phyloP scores from a whole-genome alignment of 2,113 vertebrate species.

The Regulus satrapa region DNA sequence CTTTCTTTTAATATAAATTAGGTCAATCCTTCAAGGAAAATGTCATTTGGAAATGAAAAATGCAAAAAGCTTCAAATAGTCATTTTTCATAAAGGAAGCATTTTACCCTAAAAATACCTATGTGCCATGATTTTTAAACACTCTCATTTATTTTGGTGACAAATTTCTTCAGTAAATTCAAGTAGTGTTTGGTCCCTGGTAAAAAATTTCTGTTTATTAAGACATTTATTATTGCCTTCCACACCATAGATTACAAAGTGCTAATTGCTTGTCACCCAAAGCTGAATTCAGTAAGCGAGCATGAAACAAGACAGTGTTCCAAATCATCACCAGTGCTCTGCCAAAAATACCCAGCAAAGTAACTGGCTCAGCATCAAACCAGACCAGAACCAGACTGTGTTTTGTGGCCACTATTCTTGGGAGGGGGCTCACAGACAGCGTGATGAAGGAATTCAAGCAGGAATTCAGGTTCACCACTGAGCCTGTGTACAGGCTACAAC shows the following conservation, averaged over 20 bases:
- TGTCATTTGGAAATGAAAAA: not conserved
- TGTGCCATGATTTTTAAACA: not conserved
- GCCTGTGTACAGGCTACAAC: not conserved
- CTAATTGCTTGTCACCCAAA: not conserved
- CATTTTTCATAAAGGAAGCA: not conserved
- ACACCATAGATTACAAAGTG: not conserved
- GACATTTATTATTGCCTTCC: not conserved
- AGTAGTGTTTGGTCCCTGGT: not conserved
- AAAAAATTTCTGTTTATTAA: not conserved
- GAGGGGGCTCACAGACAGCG: not conserved
- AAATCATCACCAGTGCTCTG: not conserved
- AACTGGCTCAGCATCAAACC: not conserved
- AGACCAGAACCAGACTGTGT: not conserved
- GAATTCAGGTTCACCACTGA: not conserved
- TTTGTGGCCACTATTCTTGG: not conserved
- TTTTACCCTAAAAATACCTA: not conserved
- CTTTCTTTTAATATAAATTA: not conserved
- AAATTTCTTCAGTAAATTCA: not conserved
- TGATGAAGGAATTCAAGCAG: not conserved
- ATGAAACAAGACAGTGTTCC: not conserved
- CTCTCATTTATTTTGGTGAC: not conserved
- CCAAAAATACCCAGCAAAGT: not conserved
- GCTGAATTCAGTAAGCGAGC: not conserved
- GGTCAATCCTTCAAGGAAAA: constrained; percentile 5
- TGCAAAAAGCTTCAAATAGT: not conserved